phyloP scores from a whole-genome alignment of 2,888 invertebrate genomes.

The Maniola hyperantus region DNA sequence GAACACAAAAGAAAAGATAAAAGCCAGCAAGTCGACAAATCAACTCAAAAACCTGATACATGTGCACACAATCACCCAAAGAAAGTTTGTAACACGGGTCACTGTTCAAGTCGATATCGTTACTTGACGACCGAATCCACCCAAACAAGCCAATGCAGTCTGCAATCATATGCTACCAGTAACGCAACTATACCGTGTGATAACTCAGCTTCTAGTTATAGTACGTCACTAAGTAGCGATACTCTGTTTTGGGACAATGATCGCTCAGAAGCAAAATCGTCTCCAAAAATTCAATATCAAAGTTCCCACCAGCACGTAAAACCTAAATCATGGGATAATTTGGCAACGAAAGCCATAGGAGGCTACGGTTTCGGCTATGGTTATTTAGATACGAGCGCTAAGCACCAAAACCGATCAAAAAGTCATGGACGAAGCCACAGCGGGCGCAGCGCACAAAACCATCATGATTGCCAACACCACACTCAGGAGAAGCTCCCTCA shows the following conservation, averaged over 20 bases:
- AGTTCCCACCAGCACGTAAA: constrained; percentile 81
- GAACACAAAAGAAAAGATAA: constrained; percentile 85
- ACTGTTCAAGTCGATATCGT: constrained; percentile 76
- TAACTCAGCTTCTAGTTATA: constrained; percentile 90
- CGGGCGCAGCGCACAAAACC: constrained; percentile 82
- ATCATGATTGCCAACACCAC: constrained; percentile 75
- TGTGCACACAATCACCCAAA: constrained; percentile 76
- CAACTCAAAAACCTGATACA: constrained; percentile 71
- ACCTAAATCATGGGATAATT: constrained; percentile 95
- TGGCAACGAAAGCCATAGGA: constrained; percentile 92
- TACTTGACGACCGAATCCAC: constrained; percentile 87
- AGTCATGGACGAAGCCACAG: constrained; percentile 81
- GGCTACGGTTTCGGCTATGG: constrained; percentile 95
- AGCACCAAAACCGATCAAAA: constrained; percentile 69
- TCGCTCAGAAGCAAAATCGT: constrained; percentile 67
- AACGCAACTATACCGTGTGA: constrained; percentile 86
- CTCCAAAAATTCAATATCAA: constrained; percentile 78
- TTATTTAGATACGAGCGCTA: constrained; percentile 86
- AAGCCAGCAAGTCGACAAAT: constrained; percentile 78
- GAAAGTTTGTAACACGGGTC: constrained; percentile 66
- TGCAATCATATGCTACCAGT: constrained; percentile 92
- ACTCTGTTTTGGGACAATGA: constrained; percentile 92
- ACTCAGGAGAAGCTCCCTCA: constrained; percentile 71
- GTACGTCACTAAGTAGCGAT: constrained; percentile 93
- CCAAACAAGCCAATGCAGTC: constrained; percentile 89